Percentiles rank a stretch among this genome's conserved stretches.
phyloP scores from a whole-genome alignment of 2,113 vertebrate species.

The Orthonyx spaldingii region DNA sequence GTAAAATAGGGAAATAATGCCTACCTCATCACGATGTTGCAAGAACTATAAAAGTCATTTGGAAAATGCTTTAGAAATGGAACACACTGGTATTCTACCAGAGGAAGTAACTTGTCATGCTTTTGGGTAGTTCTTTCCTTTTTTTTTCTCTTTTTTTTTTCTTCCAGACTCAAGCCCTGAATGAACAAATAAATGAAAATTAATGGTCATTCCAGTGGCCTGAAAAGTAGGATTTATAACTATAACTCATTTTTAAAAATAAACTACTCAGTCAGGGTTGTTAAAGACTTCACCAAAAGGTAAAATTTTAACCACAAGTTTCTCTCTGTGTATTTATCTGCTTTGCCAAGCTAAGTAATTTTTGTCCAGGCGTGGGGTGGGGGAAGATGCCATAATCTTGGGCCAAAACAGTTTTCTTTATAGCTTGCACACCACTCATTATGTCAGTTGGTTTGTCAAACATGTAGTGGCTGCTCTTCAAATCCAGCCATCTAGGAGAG shows the following conservation, averaged over 20 bases:
- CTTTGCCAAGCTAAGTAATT: constrained; percentile 17
- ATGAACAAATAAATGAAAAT: neutral
- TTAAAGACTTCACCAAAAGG: constrained; percentile 9
- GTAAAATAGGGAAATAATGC: constrained; percentile 6
- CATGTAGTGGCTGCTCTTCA: neutral
- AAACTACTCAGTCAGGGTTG: neutral
- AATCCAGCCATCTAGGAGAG: neutral
- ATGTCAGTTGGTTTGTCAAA: constrained; percentile 38
- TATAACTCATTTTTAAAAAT: neutral
- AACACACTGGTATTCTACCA: neutral
- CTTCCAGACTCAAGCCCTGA: neutral
- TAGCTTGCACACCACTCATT: neutral
- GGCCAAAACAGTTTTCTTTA: neutral
- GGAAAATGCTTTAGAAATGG: neutral
- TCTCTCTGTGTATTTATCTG: neutral
- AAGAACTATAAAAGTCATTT: neutral
- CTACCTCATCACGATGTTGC: constrained; percentile 49
- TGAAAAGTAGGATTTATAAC: neutral
- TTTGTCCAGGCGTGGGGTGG: neutral
- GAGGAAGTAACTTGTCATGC: neutral
- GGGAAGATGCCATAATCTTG: constrained; percentile 6
- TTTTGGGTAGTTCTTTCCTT: neutral
- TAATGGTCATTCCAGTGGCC: neutral
- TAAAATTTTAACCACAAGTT: constrained; percentile 8
- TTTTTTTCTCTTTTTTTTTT: neutral